These are phyloP conservation scores for Cheilinus undulatus DNA, from an alignment of 2,113 vertebrate species.

Conservation along the genomic window DNA sequence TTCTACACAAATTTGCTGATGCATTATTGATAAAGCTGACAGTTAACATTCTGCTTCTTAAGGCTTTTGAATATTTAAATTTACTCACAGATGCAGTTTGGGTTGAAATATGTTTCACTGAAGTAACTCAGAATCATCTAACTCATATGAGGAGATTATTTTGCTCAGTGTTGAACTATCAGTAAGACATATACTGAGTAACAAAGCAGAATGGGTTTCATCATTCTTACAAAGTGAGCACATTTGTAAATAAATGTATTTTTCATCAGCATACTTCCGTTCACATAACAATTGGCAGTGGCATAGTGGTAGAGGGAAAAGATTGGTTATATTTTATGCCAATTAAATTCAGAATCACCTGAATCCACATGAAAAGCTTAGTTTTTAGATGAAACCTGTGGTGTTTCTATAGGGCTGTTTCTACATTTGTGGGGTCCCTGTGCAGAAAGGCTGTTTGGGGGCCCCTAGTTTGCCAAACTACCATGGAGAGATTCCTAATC, in stretches of 20 bases:
- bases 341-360: slow-evolving; percentile 1
- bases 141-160: slow-evolving; percentile 3
- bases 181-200: no score
- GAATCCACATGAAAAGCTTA: slow-evolving; percentile 13
- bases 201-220: not conserved
- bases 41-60: slow-evolving; percentile 22
- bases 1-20: slow-evolving; percentile 4
- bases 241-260: not conserved
- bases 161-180: not conserved
- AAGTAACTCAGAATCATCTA: not conserved
- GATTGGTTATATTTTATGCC: slow-evolving; percentile 14
- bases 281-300: not conserved
- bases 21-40: slow-evolving; percentile 31
- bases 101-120: not conserved
- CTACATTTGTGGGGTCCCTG: no score
- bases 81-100: not conserved
- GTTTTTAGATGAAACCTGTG: slow-evolving; percentile 12
- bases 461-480: no score
- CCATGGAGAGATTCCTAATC: no score
- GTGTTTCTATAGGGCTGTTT: no score
- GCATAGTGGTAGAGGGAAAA: not conserved
- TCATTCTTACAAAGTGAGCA: slow-evolving; percentile 1
- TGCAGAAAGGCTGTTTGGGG: no score
- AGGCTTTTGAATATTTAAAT: slow-evolving; percentile 17
- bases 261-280: slow-evolving; percentile 1